Percentiles rank a stretch among this genome's conserved stretches.
These are phyloP conservation scores for Riparia riparia DNA, from an alignment of 2,113 vertebrate species.

Conservation along the genomic window DNA sequence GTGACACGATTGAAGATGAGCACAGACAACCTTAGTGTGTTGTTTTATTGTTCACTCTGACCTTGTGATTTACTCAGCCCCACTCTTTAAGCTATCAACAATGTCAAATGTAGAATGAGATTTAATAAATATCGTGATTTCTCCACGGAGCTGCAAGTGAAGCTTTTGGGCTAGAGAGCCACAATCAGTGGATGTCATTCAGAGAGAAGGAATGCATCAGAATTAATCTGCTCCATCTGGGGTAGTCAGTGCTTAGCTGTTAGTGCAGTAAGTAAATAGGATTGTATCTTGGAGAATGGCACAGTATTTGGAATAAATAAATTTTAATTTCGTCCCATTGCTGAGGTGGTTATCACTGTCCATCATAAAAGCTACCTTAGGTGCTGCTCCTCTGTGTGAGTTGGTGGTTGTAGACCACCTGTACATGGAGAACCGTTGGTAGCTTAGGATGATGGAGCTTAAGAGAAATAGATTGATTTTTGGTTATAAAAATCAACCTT, in stretches of 20 bases:
- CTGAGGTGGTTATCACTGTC: neutral
- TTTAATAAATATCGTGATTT: neutral
- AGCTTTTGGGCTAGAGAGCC: neutral
- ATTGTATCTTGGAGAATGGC: neutral
- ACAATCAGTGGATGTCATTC: neutral
- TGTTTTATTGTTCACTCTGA: neutral
- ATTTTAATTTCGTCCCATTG: neutral
- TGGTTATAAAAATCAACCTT: neutral
- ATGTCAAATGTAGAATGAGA: neutral
- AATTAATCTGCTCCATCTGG: conserved; percentile 44
- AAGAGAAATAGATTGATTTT: neutral
- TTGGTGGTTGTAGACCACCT: neutral
- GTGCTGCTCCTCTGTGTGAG: neutral
- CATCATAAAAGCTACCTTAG: neutral
- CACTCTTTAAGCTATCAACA: neutral
- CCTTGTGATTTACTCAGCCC: neutral
- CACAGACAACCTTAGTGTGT: neutral
- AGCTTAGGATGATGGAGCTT: neutral
- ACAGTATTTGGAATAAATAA: neutral
- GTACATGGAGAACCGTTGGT: neutral
- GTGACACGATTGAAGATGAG: neutral
- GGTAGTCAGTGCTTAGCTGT: conserved; percentile 7
- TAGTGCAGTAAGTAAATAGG: neutral
- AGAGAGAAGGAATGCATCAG: neutral
- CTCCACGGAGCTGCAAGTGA: neutral